phyloP scores from a whole-genome alignment of 2,888 invertebrate genomes.

The Lasioglossum morio region DNA sequence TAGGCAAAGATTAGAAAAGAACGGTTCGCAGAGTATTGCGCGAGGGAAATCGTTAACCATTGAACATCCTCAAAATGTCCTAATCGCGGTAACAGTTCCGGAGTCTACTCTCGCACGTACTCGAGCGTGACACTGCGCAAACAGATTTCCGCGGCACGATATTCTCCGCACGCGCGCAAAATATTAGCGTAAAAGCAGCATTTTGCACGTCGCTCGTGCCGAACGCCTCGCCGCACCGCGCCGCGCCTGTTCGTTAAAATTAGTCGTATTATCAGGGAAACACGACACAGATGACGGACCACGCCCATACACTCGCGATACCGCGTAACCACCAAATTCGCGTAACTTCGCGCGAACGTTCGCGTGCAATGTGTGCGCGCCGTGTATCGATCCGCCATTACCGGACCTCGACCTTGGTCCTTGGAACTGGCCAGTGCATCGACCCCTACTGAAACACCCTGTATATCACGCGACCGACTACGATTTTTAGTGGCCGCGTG shows the following conservation, averaged over 20 bases:
- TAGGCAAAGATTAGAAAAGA: background rate
- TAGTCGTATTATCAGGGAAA: background rate
- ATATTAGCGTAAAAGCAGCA: slow-evolving; percentile 2
- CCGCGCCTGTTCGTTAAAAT: background rate
- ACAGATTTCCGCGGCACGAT: slow-evolving; percentile 15
- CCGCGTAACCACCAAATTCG: slow-evolving; percentile 31
- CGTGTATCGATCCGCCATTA: slow-evolving; percentile 74
- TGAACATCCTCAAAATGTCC: slow-evolving; percentile 2
- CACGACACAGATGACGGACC: slow-evolving; percentile 28
- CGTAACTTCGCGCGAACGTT: slow-evolving; percentile 43
- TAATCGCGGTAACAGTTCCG: slow-evolving; percentile 39
- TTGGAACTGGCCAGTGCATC: slow-evolving; percentile 69
- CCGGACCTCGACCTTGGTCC: slow-evolving; percentile 82
- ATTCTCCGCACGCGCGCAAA: slow-evolving; percentile 3
- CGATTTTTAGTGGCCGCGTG: slow-evolving; percentile 43
- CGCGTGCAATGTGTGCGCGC: slow-evolving; percentile 14
- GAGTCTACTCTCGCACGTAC: slow-evolving; percentile 35
- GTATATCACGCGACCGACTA: slow-evolving; percentile 18
- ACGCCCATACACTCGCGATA: slow-evolving; percentile 62
- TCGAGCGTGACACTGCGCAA: slow-evolving; percentile 32
- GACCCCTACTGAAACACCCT: slow-evolving; percentile 60
- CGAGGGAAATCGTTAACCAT: slow-evolving; percentile 32
- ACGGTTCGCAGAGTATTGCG: slow-evolving; percentile 7
- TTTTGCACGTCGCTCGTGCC: background rate
- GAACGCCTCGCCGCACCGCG: background rate